These are phyloP conservation scores for Microcebus lehilahytsara DNA, from an alignment of 2,113 vertebrate genomes.

Conservation along the genomic window DNA sequence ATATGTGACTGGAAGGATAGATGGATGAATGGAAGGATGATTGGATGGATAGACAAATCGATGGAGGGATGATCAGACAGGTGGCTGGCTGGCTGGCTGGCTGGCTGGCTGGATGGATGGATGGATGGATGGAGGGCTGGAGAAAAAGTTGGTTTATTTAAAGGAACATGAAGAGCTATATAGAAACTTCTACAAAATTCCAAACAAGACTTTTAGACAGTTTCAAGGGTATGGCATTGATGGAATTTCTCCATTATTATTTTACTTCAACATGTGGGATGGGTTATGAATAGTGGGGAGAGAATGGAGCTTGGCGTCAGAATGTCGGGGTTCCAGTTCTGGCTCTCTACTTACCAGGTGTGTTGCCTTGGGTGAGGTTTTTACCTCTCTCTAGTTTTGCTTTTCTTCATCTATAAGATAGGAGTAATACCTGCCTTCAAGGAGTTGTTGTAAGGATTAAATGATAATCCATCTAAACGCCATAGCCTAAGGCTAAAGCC, in stretches of 20 bases:
- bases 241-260: neutral
- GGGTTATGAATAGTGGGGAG: neutral
- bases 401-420: neutral
- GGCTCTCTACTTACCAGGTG: neutral
- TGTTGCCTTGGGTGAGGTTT: neutral
- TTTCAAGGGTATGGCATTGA: neutral
- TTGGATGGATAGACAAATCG: neutral
- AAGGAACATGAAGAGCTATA: neutral
- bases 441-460: neutral
- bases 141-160: neutral
- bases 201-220: neutral
- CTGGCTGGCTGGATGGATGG: no score
- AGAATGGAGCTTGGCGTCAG: neutral
- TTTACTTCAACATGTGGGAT: neutral
- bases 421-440: neutral
- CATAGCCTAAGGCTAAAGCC: neutral
- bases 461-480: neutral
- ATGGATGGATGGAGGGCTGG: neutral
- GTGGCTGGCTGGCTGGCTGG: no score
- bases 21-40: no score
- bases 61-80: neutral
- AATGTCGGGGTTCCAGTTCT: neutral
- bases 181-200: neutral
- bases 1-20: neutral
- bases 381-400: neutral